Percentiles rank a stretch among this genome's conserved stretches.
Conservation (phyloP, 2,888 invertebrate genomes). For the Eutolmus rufibarbis region DNA sequence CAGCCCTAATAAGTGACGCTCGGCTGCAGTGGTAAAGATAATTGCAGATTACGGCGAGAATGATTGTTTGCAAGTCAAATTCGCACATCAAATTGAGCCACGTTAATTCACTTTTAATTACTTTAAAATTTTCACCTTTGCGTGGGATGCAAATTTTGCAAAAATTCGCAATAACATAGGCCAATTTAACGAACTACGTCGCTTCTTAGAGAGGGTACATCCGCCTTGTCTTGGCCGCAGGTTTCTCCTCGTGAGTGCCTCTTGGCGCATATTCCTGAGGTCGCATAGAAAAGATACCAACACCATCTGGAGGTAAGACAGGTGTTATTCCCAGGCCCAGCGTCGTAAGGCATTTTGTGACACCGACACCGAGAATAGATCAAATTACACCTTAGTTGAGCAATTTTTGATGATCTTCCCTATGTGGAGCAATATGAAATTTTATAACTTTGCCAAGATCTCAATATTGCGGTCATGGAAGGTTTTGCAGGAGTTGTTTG, state of each 20-base stretch:
- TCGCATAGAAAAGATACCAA: background rate
- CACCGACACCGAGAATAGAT: background rate
- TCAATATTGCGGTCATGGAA: background rate
- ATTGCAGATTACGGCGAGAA: background rate
- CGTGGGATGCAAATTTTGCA: background rate
- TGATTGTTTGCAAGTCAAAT: conserved; percentile 2
- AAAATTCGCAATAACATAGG: background rate
- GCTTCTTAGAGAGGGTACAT: background rate
- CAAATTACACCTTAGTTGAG: background rate
- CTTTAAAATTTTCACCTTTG: background rate
- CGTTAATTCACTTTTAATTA: background rate
- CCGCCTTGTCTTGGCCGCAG: background rate
- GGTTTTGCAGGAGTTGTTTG: background rate
- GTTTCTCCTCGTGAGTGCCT: background rate
- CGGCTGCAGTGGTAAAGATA: background rate
- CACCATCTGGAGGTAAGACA: background rate
- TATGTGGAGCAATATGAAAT: conserved; percentile 10
- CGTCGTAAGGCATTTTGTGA: background rate
- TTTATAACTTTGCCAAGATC: background rate
- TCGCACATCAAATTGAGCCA: background rate
- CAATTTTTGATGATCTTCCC: background rate
- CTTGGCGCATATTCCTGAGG: background rate
- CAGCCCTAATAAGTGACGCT: background rate
- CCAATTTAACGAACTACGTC: background rate
- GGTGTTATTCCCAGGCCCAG: background rate